These are phyloP conservation scores for Prorops nasuta DNA, from an alignment of 1,140 invertebrate species.

Conservation along the genomic window DNA sequence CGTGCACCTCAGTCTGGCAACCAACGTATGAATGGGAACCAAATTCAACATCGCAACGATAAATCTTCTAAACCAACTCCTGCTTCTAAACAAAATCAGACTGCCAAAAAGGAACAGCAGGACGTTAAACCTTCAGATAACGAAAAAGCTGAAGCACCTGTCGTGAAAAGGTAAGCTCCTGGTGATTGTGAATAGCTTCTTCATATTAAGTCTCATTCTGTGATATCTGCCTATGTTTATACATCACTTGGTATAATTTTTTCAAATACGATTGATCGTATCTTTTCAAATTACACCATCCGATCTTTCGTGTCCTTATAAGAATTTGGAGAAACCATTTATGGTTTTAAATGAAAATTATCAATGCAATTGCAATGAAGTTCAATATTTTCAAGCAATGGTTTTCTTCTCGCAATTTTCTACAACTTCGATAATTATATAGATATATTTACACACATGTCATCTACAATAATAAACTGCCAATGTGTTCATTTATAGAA, in stretches of 20 bases:
- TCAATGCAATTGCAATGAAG: too few species aligned
- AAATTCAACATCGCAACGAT: slow-evolving; percentile 57
- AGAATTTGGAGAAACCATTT: too few species aligned
- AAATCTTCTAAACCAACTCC: slow-evolving; percentile 58
- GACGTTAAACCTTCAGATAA: slow-evolving; percentile 56
- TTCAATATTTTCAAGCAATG: too few species aligned
- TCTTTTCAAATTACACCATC: slow-evolving; percentile 7
- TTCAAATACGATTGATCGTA: slow-evolving; percentile 14
- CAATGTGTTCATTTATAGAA: too few species aligned
- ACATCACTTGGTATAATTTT: slow-evolving; percentile 17
- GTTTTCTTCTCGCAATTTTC: too few species aligned
- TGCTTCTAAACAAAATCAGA: slow-evolving; percentile 57
- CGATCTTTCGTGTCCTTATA: slow-evolving; percentile 10
- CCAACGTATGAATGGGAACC: slow-evolving; percentile 57
- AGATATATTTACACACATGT: slow-evolving; percentile 9
- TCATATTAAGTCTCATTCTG: slow-evolving; percentile 39
- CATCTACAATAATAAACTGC: slow-evolving; percentile 8
- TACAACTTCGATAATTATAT: too few species aligned
- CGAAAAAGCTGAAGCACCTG: slow-evolving; percentile 54
- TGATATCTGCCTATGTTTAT: slow-evolving; percentile 24
- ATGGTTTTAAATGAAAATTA: too few species aligned
- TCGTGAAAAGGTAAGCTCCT: slow-evolving; percentile 55
- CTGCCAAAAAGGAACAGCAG: slow-evolving; percentile 55
- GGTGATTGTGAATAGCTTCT: slow-evolving; percentile 49
- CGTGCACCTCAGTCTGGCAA: slow-evolving; percentile 53